Evolutionary conservation across 2,888 invertebrate species (phyloP).

Genomic region (Nowickia ferox): DNA sequence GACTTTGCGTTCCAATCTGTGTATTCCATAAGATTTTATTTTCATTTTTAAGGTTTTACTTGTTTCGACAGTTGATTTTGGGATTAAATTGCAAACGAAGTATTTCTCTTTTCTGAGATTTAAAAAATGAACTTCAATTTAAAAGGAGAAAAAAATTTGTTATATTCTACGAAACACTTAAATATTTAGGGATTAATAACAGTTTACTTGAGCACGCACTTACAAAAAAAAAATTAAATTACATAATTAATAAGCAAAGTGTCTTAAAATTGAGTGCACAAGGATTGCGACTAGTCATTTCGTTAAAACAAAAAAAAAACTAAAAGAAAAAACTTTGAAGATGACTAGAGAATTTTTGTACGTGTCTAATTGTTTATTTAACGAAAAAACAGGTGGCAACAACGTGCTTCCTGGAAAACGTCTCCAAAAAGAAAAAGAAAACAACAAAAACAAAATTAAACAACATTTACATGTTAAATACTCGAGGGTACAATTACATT

Average conservation of each 20-base stretch:
- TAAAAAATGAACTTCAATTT: no score
- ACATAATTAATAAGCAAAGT: no score
- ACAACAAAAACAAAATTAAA: constrained; percentile 20
- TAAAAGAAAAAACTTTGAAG: background rate
- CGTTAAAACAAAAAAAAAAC: background rate
- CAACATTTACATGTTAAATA: constrained; percentile 64
- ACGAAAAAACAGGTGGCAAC: constrained; percentile 72
- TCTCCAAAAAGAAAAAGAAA: background rate
- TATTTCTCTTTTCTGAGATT: no score
- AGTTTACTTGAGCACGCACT: no score
- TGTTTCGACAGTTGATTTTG: constrained; percentile 44
- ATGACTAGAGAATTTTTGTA: constrained; percentile 32
- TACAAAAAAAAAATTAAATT: no score
- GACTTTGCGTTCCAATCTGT: constrained; percentile 27
- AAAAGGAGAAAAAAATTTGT: no score
- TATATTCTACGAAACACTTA: no score
- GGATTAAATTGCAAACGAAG: background rate
- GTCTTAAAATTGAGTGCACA: no score
- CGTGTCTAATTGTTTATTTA: constrained; percentile 74
- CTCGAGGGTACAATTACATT: constrained; percentile 69
- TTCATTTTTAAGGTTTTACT: constrained; percentile 42
- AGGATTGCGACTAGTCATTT: background rate
- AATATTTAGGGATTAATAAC: no score
- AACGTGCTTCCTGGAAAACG: constrained; percentile 37
- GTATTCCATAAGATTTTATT: background rate